Conservation (phyloP, 2,113 vertebrate species). For the Odobenus rosmarus region DNA sequence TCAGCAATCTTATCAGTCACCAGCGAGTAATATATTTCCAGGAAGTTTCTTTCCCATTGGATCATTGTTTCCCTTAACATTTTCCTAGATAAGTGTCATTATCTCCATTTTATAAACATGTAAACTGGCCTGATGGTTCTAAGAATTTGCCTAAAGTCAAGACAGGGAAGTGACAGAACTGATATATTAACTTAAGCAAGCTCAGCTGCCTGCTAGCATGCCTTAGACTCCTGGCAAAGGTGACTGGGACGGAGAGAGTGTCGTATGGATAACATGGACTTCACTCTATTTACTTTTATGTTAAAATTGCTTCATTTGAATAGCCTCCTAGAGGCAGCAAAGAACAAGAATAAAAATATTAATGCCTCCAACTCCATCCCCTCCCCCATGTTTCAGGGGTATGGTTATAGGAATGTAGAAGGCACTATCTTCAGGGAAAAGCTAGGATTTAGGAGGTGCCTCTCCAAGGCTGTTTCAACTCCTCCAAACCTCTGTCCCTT, state of each 20-base stretch:
- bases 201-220: not conserved
- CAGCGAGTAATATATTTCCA: not conserved
- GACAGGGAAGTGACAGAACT: not conserved
- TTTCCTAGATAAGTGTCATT: not conserved
- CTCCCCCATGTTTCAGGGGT: not conserved
- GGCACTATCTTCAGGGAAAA: not conserved
- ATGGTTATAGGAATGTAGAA: not conserved
- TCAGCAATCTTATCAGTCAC: not conserved
- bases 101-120: not conserved
- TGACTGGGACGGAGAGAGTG: not conserved
- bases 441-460: not conserved
- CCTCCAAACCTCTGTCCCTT: not conserved
- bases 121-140: not conserved
- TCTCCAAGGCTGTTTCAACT: not conserved
- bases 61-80: not conserved
- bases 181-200: not conserved
- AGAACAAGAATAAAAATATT: not conserved
- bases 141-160: not conserved
- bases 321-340: not conserved
- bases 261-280: not conserved
- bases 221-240: no score
- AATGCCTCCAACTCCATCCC: not conserved
- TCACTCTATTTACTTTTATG: not conserved
- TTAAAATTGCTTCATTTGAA: not conserved
- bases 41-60: not conserved